These are phyloP conservation scores for Quadroppia sp. DNA, from an alignment of 2,888 invertebrate species.

Conservation along the genomic window DNA sequence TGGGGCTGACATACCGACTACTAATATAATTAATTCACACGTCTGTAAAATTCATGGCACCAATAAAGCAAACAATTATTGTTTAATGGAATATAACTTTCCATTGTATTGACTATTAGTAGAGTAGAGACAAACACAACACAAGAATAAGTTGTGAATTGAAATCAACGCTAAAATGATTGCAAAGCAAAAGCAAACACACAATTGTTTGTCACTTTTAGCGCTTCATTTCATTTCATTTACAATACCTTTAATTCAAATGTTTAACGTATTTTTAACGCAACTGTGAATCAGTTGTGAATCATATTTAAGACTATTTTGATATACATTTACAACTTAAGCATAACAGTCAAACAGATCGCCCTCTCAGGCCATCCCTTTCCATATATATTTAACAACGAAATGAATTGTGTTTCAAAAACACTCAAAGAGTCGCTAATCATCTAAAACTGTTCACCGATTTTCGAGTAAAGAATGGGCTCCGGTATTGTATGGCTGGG, in stretches of 20 bases:
- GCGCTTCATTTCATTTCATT: not conserved
- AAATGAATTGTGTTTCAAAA: not conserved
- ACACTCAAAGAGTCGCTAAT: not conserved
- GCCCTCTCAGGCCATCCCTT: not conserved
- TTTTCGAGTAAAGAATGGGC: not conserved
- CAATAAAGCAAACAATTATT: not conserved
- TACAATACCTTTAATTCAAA: not conserved
- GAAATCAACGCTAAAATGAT: not conserved
- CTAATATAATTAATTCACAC: slow-evolving; percentile 4
- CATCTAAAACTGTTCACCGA: slow-evolving; percentile 11
- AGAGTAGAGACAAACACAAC: not conserved
- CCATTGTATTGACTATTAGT: not conserved
- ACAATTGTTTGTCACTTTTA: not conserved
- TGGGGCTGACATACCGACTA: not conserved
- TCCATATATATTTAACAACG: not conserved
- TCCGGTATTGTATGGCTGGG: not conserved
- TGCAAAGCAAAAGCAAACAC: not conserved
- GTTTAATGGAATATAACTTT: slow-evolving; percentile 17
- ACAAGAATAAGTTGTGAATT: slow-evolving; percentile 3
- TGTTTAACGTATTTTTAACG: not conserved
- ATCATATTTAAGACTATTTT: slow-evolving; percentile 9
- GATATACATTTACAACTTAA: not conserved
- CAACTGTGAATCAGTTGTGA: not conserved
- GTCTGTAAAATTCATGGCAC: slow-evolving; percentile 2
- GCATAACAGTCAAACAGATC: slow-evolving; percentile 13